phyloP scores from a whole-genome alignment of 2,797 vertebrate genomes.

The Manis crassicaudata region DNA sequence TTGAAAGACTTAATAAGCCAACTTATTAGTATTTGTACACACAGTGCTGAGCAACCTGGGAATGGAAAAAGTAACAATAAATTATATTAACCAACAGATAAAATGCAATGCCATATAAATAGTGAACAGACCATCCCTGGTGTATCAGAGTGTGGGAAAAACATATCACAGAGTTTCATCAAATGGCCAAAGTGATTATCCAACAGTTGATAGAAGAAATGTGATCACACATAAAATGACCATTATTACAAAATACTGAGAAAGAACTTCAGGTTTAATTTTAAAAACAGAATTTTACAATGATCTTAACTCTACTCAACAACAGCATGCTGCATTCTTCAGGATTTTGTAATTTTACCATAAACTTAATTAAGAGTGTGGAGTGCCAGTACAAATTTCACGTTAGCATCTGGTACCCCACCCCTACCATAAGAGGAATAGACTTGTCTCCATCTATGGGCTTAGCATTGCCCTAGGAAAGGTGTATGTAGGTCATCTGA shows the following conservation, averaged over 20 bases:
- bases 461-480: not conserved
- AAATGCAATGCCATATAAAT: not conserved
- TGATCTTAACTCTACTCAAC: not conserved
- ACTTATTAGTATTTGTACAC: slow-evolving; percentile 59
- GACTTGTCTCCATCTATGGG: not conserved
- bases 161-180: not conserved
- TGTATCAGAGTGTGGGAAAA: not conserved
- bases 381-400: not conserved
- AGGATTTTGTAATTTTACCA: not conserved
- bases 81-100: slow-evolving; percentile 57
- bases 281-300: slow-evolving; percentile 19
- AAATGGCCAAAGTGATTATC: not conserved
- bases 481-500: not conserved
- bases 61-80: slow-evolving; percentile 42
- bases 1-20: slow-evolving; percentile 42
- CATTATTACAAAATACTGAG: not conserved
- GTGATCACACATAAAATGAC: not conserved
- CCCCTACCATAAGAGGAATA: not conserved
- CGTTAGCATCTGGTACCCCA: not conserved
- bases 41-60: slow-evolving; percentile 30
- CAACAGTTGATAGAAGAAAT: slow-evolving; percentile 39
- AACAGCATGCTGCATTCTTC: not conserved
- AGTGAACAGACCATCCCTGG: not conserved
- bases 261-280: not conserved
- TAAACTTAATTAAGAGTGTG: not conserved